Conservation (phyloP, 2,797 vertebrate species). For the Nyctibius grandis region DNA sequence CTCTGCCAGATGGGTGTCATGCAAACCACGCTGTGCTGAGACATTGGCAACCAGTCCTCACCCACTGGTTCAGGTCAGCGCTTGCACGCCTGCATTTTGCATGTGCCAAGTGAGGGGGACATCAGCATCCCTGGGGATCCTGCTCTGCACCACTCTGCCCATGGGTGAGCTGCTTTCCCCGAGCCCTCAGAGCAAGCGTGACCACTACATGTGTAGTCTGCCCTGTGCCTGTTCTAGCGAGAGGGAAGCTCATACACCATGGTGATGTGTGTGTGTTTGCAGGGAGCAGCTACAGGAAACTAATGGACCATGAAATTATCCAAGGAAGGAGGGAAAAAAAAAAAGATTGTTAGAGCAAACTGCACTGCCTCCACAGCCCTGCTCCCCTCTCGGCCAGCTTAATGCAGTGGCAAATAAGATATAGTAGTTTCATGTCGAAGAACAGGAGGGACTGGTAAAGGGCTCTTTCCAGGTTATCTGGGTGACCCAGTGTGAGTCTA, state of each 20-base stretch:
- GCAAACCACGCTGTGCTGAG: rapidly evolving
- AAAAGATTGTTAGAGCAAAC: neutral
- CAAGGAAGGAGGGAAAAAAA: neutral
- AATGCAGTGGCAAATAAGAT: neutral
- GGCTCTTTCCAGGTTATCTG: neutral
- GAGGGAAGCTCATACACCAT: neutral
- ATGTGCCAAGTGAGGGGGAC: too few relatives aligned
- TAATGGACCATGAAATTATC: constrained; percentile 37
- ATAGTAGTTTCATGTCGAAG: neutral
- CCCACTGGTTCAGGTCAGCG: neutral
- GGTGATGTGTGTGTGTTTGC: neutral
- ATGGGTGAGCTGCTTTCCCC: rapidly evolving
- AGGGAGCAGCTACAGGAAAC: neutral
- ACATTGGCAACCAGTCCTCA: neutral
- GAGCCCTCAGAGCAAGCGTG: neutral
- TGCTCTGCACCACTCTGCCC: neutral
- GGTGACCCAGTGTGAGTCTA: neutral
- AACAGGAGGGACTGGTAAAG: neutral
- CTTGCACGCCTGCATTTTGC: neutral
- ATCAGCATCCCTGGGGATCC: neutral
- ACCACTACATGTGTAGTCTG: neutral
- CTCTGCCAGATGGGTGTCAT: neutral
- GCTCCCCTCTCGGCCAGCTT: neutral
- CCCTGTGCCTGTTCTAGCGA: rapidly evolving
- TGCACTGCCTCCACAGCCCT: neutral